A percentile compares a stretch with the other conserved stretches of the same genome.
These are phyloP conservation scores for Pterobdella sp. DNA, from an alignment of 2,888 invertebrate genomes.

Conservation along the genomic window DNA sequence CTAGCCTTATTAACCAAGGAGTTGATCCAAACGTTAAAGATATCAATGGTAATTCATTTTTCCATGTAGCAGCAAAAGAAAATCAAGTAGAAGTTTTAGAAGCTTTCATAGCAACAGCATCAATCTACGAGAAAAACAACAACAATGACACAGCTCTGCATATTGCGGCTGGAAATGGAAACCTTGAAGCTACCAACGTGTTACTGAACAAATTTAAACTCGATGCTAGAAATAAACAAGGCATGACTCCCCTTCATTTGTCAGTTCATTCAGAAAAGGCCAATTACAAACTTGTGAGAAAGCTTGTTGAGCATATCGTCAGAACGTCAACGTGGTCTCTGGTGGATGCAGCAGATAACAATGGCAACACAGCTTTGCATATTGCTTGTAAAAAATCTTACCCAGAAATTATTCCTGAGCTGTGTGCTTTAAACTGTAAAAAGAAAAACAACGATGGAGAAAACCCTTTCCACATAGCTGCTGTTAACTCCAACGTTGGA, in stretches of 20 bases:
- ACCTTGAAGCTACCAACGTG: constrained; percentile 39
- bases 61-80: constrained; percentile 45
- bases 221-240: constrained; percentile 42
- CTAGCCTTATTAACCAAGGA: constrained; percentile 41
- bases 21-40: constrained; percentile 41
- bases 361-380: constrained; percentile 47
- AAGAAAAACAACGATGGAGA: constrained; percentile 34
- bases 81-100: constrained; percentile 39
- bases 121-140: constrained; percentile 41
- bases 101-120: constrained; percentile 38
- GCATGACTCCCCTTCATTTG: constrained; percentile 46
- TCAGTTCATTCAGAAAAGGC: constrained; percentile 41
- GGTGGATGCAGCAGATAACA: constrained; percentile 43
- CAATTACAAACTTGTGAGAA: constrained; percentile 40
- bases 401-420: constrained; percentile 32
- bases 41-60: constrained; percentile 44
- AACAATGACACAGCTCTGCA: constrained; percentile 48
- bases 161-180: constrained; percentile 44
- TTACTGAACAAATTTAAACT: constrained; percentile 44
- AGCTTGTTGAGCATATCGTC: constrained; percentile 45
- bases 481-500: constrained; percentile 27
- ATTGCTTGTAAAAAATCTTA: constrained; percentile 42
- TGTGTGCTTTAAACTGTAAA: constrained; percentile 31
- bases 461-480: constrained; percentile 37
- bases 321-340: constrained; percentile 47